These are phyloP conservation scores for Anguilla rostrata DNA, from an alignment of 2,113 vertebrate species.

Conservation along the genomic window DNA sequence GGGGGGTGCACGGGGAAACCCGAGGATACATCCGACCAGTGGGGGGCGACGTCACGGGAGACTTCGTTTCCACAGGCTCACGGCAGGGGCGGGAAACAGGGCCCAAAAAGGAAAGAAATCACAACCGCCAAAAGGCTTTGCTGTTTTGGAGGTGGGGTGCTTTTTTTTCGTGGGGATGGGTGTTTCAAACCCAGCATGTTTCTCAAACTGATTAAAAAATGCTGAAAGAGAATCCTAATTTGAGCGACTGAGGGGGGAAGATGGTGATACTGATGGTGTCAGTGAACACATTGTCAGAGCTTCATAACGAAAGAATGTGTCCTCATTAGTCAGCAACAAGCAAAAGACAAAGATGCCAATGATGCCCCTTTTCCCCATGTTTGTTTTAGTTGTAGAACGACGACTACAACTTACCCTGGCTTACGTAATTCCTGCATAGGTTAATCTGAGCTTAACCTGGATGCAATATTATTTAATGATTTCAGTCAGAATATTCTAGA, in stretches of 20 bases:
- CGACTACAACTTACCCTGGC: too few species aligned
- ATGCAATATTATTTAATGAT: neutral
- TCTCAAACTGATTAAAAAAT: slow-evolving; percentile 5
- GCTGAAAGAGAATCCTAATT: neutral
- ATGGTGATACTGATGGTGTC: neutral
- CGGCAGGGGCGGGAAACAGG: neutral
- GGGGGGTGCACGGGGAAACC: neutral
- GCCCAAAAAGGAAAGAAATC: neutral
- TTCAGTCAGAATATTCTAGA: neutral
- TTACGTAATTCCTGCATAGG: too few species aligned
- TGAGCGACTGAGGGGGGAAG: neutral
- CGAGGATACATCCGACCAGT: neutral
- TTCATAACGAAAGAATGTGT: neutral
- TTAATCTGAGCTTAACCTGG: too few species aligned
- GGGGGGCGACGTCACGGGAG: neutral
- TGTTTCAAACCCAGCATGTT: neutral
- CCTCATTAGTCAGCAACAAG: neutral
- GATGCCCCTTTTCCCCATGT: too few species aligned
- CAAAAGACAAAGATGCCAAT: too few species aligned
- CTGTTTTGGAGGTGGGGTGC: neutral
- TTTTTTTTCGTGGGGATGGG: slow-evolving; percentile 1
- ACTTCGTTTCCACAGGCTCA: neutral
- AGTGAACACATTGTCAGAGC: neutral
- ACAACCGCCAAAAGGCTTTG: neutral
- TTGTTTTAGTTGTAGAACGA: too few species aligned